A percentile compares a stretch with the other conserved stretches of the same genome.
Conservation (phyloP, 2,888 invertebrate genomes). For the Polydesmus complanatus region DNA sequence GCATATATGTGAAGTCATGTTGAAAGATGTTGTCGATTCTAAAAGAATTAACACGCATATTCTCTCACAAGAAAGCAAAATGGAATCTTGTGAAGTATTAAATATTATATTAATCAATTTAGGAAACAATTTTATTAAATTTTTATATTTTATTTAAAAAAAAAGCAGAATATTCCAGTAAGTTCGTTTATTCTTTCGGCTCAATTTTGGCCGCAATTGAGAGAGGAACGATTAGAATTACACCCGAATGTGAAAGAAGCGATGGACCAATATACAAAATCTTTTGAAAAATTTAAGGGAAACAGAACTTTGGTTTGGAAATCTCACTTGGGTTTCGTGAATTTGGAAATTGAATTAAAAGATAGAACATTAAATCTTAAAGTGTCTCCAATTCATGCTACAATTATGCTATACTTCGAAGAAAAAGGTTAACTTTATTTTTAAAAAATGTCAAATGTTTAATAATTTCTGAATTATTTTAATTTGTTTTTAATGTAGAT, state of each 20-base stretch:
- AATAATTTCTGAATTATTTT: neutral
- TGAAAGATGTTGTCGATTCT: constrained; percentile 92
- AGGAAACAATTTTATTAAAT: neutral
- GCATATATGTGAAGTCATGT: constrained; percentile 96
- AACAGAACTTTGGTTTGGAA: constrained; percentile 90
- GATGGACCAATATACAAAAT: constrained; percentile 71
- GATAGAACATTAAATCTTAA: constrained; percentile 62
- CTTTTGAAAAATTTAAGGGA: constrained; percentile 71
- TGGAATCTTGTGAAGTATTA: constrained; percentile 1
- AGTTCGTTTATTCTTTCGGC: constrained; percentile 87
- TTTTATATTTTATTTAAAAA: neutral
- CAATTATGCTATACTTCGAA: constrained; percentile 86
- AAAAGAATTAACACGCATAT: constrained; percentile 67
- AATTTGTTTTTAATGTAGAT: constrained; percentile 34
- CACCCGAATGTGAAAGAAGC: constrained; percentile 65
- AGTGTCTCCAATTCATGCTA: constrained; percentile 85
- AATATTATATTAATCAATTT: neutral
- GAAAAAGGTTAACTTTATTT: constrained; percentile 47
- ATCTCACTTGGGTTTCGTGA: constrained; percentile 79
- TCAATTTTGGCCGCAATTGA: constrained; percentile 96
- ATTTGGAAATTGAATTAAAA: constrained; percentile 75
- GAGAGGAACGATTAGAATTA: constrained; percentile 79
- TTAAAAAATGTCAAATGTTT: neutral
- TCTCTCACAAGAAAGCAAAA: constrained; percentile 22
- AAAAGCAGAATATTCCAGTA: constrained; percentile 45